Conservation (phyloP, 2,113 vertebrate species). For the Catharus bicknelli region DNA sequence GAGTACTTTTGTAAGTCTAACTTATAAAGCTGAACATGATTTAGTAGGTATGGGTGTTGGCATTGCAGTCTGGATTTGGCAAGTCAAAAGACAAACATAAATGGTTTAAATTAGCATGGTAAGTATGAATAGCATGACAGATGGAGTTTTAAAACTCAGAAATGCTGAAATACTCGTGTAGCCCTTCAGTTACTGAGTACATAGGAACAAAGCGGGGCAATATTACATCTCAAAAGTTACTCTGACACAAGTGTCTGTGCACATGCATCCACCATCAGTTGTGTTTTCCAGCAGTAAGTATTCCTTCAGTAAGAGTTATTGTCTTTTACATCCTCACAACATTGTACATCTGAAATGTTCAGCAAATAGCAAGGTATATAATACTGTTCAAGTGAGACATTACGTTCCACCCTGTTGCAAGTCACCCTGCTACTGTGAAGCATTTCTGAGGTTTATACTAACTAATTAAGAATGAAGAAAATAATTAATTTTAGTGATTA, state of each 20-base stretch:
- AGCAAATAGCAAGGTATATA: background rate
- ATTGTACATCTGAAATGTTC: background rate
- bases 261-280: background rate
- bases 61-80: fast-evolving
- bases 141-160: background rate
- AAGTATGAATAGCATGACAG: background rate
- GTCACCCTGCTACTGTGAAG: background rate
- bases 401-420: background rate
- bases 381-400: background rate
- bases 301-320: background rate
- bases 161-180: background rate
- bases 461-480: background rate
- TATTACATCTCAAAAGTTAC: background rate
- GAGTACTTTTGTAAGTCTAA: background rate
- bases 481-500: background rate
- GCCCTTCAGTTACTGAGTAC: background rate
- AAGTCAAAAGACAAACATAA: background rate
- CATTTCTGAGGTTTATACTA: background rate
- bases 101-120: background rate
- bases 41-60: fast-evolving
- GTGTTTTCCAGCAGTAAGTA: background rate
- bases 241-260: background rate
- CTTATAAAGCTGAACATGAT: background rate
- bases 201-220: background rate
- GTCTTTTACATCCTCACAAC: background rate